Percentiles rank a stretch among this genome's conserved stretches.
phyloP scores from a whole-genome alignment of 2,113 vertebrate genomes.

The Labeo rohita region DNA sequence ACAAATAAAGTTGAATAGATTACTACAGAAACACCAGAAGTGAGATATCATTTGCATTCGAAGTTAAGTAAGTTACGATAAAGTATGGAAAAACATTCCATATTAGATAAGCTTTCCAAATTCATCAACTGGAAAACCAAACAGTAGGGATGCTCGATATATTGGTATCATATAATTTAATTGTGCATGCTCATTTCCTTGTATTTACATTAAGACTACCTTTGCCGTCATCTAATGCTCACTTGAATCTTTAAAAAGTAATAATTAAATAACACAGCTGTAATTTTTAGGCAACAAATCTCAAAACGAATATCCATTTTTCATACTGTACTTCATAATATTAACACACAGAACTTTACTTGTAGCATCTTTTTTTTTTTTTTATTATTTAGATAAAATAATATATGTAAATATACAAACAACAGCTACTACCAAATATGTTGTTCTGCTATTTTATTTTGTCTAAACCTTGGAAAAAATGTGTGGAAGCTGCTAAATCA shows the following conservation, averaged over 20 bases:
- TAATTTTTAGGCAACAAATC: background rate
- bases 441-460: no score
- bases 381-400: background rate
- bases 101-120: background rate
- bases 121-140: background rate
- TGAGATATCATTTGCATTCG: background rate
- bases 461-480: no score
- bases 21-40: background rate
- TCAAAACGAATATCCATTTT: background rate
- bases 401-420: background rate
- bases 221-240: background rate
- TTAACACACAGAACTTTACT: background rate
- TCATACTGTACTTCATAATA: background rate
- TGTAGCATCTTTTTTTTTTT: background rate
- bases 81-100: background rate
- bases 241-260: background rate
- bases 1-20: background rate
- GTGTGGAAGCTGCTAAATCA: no score
- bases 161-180: background rate
- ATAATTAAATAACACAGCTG: background rate
- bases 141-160: background rate
- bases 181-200: background rate
- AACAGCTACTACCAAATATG: no score
- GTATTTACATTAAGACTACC: background rate
- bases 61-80: background rate